Evolutionary conservation across 2,113 vertebrate species (phyloP).

Genomic region (Hystrix cristata): DNA sequence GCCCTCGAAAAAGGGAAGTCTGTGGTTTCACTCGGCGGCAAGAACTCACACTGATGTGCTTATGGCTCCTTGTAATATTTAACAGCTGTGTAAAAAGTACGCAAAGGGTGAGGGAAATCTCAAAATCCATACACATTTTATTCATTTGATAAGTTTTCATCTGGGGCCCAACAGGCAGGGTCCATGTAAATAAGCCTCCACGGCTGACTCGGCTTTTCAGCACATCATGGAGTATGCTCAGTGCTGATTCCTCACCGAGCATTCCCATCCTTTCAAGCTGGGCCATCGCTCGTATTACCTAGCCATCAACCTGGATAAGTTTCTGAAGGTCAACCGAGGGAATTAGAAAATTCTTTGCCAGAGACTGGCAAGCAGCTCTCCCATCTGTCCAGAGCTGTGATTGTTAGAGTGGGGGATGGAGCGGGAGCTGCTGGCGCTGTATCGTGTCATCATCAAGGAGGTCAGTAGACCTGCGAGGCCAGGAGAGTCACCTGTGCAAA

Average conservation of each 20-base stretch:
- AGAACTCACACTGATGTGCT: background rate
- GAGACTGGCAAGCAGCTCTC: background rate
- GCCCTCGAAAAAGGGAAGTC: background rate
- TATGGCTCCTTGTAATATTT: background rate
- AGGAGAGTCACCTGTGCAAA: background rate
- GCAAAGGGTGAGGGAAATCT: background rate
- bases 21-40: background rate
- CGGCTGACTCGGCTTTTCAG: background rate
- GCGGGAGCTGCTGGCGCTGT: background rate
- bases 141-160: background rate
- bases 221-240: background rate
- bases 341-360: background rate
- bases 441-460: background rate
- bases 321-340: background rate
- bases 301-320: background rate
- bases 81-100: slow-evolving; percentile 10
- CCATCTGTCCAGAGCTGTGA: background rate
- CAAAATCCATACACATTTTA: background rate
- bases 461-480: background rate
- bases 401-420: background rate
- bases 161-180: background rate
- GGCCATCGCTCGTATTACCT: background rate
- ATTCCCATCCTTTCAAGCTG: background rate
- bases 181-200: background rate
- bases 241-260: background rate